Conservation (phyloP, 92 coral and sea anemone genomes). For the Chrysogorgia sp. region DNA sequence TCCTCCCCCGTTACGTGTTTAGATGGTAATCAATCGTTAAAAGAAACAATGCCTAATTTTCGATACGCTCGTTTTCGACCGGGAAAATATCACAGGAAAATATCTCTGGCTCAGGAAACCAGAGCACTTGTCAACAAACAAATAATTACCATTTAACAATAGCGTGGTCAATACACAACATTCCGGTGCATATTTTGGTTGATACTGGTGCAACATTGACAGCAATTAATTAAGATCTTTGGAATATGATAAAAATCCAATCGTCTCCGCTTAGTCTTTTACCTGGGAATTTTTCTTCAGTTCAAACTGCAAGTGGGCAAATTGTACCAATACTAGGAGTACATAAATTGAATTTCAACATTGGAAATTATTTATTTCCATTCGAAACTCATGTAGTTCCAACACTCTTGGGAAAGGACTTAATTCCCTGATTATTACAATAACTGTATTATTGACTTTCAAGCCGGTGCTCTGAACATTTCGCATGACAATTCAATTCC, state of each 20-base stretch:
- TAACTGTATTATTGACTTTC: slow-evolving; percentile 53
- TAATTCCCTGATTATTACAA: slow-evolving; percentile 59
- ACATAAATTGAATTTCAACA: slow-evolving; percentile 35
- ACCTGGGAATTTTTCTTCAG: background rate
- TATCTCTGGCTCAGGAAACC: background rate
- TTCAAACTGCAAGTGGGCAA: slow-evolving; percentile 39
- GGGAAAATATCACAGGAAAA: too few relatives aligned
- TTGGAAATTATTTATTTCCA: slow-evolving; percentile 42
- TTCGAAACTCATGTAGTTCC: slow-evolving; percentile 46
- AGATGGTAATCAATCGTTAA: background rate
- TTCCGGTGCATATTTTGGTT: background rate
- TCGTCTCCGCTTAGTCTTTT: slow-evolving; percentile 16
- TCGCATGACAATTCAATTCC: slow-evolving; percentile 1
- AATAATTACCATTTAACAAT: background rate
- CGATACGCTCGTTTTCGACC: background rate
- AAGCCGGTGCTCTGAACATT: background rate
- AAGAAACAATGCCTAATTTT: background rate
- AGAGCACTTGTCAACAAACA: background rate
- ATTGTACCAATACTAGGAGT: background rate
- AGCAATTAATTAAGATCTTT: slow-evolving; percentile 42
- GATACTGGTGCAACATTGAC: slow-evolving; percentile 59
- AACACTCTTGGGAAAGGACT: slow-evolving; percentile 61
- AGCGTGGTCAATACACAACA: background rate
- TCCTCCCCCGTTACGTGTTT: background rate
- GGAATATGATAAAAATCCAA: slow-evolving; percentile 45